Evolutionary conservation across 1,140 invertebrate species (phyloP).

Genomic region (Helicoverpa armigera): DNA sequence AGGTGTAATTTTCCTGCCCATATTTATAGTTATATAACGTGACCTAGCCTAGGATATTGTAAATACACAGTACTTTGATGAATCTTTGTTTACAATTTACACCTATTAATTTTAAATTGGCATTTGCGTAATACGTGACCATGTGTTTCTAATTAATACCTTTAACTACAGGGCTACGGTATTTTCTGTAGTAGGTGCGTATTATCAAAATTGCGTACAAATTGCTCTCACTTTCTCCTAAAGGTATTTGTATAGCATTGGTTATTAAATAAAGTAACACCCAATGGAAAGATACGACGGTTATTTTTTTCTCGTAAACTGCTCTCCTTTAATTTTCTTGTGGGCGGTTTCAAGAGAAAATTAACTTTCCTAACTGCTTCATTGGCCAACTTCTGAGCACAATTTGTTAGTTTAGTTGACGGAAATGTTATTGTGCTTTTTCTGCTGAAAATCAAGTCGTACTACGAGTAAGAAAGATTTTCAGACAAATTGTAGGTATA

Average conservation of each 20-base stretch:
- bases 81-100: not conserved
- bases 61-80: not conserved
- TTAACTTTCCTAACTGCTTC: too few relatives aligned
- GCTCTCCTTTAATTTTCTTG: too few relatives aligned
- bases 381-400: too few relatives aligned
- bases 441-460: too few relatives aligned
- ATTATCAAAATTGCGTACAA: conserved; percentile 3
- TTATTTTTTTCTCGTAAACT: too few relatives aligned
- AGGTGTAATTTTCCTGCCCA: conserved; percentile 3
- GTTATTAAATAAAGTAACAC: not conserved
- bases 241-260: conserved; percentile 1
- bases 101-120: not conserved
- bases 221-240: conserved; percentile 10
- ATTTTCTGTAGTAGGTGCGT: not conserved
- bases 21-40: not conserved
- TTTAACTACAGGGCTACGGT: not conserved
- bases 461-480: too few relatives aligned
- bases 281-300: too few relatives aligned
- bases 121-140: not conserved
- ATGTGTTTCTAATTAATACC: not conserved
- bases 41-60: conserved; percentile 5
- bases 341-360: too few relatives aligned
- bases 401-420: too few relatives aligned
- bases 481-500: too few relatives aligned
- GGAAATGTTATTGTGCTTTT: too few relatives aligned